A percentile compares a stretch with the other conserved stretches of the same genome.
These are phyloP conservation scores for Amiota minor DNA, from an alignment of 2,888 invertebrate species.

Conservation along the genomic window DNA sequence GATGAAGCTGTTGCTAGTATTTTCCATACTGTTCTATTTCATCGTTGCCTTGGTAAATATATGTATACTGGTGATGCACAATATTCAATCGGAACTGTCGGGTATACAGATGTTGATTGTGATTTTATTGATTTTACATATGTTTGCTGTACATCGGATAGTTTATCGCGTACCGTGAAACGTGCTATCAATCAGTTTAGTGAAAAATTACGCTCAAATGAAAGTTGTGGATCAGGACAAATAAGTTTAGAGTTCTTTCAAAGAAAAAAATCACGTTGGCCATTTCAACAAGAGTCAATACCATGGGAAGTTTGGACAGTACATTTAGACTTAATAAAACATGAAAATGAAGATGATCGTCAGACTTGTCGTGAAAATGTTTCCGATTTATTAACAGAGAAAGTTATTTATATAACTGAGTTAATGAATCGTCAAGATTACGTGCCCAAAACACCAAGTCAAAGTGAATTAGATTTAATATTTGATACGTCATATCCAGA, in stretches of 20 bases:
- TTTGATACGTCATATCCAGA: slow-evolving; percentile 95
- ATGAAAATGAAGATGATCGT: slow-evolving; percentile 89
- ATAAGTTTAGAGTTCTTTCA: slow-evolving; percentile 97
- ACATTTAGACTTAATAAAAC: slow-evolving; percentile 88
- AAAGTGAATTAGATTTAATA: slow-evolving; percentile 91
- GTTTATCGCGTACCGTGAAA: slow-evolving; percentile 81
- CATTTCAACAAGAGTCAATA: slow-evolving; percentile 91
- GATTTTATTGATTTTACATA: slow-evolving; percentile 98
- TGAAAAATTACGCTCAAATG: slow-evolving; percentile 82
- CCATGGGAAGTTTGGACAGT: slow-evolving; percentile 99
- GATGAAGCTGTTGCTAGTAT: slow-evolving; percentile 93
- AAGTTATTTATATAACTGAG: slow-evolving; percentile 94
- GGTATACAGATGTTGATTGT: slow-evolving; percentile 97
- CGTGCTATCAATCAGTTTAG: slow-evolving; percentile 86
- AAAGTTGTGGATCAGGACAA: slow-evolving; percentile 84
- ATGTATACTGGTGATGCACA: slow-evolving; percentile 93
- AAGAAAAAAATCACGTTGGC: slow-evolving; percentile 91
- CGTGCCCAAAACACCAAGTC: slow-evolving; percentile 95
- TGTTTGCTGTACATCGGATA: slow-evolving; percentile 92
- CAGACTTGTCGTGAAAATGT: slow-evolving; percentile 90
- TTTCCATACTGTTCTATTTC: slow-evolving; percentile 93
- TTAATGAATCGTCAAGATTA: slow-evolving; percentile 97
- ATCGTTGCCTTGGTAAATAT: slow-evolving; percentile 93
- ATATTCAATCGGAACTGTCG: slow-evolving; percentile 96
- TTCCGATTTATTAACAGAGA: slow-evolving; percentile 90